Evolutionary conservation across 2,888 invertebrate genomes (phyloP).

Genomic region (Azorinus chamasolen): DNA sequence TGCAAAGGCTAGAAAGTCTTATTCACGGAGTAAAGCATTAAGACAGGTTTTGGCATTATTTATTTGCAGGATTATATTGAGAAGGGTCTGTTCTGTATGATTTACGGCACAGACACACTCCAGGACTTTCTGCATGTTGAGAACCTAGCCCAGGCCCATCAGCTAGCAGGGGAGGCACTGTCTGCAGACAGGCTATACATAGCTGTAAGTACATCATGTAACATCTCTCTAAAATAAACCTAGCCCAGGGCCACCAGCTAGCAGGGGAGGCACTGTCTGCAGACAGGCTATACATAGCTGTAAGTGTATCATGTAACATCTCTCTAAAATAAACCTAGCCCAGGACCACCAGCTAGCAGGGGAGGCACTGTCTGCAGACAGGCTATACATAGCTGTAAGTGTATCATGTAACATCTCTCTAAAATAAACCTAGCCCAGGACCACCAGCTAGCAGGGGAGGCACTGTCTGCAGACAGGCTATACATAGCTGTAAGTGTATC

Average conservation of each 20-base stretch:
- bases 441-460: conserved; percentile 82
- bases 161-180: conserved; percentile 80
- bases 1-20: too few species aligned
- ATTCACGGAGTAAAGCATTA: too few species aligned
- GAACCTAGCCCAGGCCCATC: conserved; percentile 85
- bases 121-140: conserved; percentile 86
- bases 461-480: conserved; percentile 66
- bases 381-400: conserved; percentile 78
- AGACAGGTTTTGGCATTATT: background rate
- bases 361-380: conserved; percentile 68
- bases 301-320: too few species aligned
- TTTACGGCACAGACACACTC: conserved; percentile 77
- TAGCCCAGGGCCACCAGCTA: conserved; percentile 84
- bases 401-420: too few species aligned
- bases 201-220: conserved; percentile 75
- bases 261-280: conserved; percentile 78
- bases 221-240: too few species aligned
- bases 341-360: conserved; percentile 84
- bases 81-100: conserved; percentile 77
- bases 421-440: conserved; percentile 86
- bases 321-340: too few species aligned
- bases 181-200: conserved; percentile 65
- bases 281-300: conserved; percentile 73
- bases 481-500: conserved; percentile 80
- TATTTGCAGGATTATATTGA: conserved; percentile 77